phyloP scores from a whole-genome alignment of 2,113 vertebrate genomes.

The Ornithorhynchus anatinus region DNA sequence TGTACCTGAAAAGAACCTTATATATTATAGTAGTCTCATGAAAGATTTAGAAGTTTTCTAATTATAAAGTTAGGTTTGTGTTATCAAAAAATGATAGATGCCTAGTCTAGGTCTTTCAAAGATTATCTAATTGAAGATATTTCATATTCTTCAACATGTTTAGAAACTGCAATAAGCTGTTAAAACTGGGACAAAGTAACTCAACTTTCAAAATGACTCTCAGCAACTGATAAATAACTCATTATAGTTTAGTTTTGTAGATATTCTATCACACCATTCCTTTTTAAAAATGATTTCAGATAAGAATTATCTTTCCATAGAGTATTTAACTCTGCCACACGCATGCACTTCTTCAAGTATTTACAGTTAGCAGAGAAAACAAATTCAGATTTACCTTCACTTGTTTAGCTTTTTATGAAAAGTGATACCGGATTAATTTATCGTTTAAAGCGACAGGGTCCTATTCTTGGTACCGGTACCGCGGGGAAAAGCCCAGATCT shows the following conservation, averaged over 20 bases:
- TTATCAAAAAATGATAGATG: constrained; percentile 23
- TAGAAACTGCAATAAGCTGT: neutral
- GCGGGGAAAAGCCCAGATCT: too few species aligned
- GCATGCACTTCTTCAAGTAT: too few species aligned
- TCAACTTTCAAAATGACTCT: neutral
- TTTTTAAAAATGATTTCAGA: neutral
- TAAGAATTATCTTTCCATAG: neutral
- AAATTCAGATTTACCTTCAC: too few species aligned
- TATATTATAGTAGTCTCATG: neutral
- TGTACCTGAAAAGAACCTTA: neutral
- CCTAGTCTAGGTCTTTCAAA: neutral
- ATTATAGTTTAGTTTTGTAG: neutral
- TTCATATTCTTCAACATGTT: neutral
- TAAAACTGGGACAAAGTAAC: neutral
- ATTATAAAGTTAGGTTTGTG: constrained; percentile 10
- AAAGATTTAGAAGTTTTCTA: neutral
- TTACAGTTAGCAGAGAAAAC: too few species aligned
- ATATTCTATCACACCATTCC: neutral
- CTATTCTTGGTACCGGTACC: too few species aligned
- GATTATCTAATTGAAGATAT: neutral
- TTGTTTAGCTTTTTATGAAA: too few species aligned
- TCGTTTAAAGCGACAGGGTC: too few species aligned
- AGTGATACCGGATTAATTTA: too few species aligned
- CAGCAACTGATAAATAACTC: neutral
- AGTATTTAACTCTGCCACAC: too few species aligned